Evolutionary conservation across 2,797 vertebrate genomes (phyloP), one percentile per base, ranked within the genome.

Genomic region (Lemur catta): DNA sequence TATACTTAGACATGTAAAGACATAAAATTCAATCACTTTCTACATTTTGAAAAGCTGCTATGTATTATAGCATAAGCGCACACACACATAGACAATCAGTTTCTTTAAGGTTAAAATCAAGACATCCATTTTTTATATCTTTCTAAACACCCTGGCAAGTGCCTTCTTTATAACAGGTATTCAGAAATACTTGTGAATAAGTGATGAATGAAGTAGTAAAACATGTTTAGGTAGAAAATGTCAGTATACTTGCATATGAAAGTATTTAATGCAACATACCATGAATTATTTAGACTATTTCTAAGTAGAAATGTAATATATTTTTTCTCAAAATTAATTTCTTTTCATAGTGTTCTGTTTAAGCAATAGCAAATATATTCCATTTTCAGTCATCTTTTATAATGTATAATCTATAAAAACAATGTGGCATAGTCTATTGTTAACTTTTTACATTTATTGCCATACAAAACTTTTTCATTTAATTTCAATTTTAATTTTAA

Each of bases 271-370:
- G 35, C 9, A 88, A 78, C 24, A 4, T 6, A 46, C 0, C 1
- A 79, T 91, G 28, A 57, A 80, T 63, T 69, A n/a, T 26, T 84
- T 82, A 75, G n/a, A 88, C 4, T 88, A 67, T 28, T 79, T 38
- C 28, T 76, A 55, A 61, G 33, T 55, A 55, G 9, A 78, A 65
- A 78, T 84, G 17, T 61, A 8, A 91, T 74, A 61, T 6, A 33
- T 87, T 91, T 90, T 57, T 71, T 61, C 28, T 79, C 9, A 50
- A 65, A 87, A 93, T 90, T 43, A 82, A 61, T 72, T 78, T 88
- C 4, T 43, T 84, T 94, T 33, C 28, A 48, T 8, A 43, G 18
- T 76, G 43, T 71, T 48, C 20, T 84, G 6, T 79, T 76, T 91
- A 84, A 84, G 43, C 24, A 59, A 7, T 43, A 72, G 6, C 12